Evolutionary conservation across 2,888 invertebrate species (phyloP).

Genomic region (Ophion costatus): DNA sequence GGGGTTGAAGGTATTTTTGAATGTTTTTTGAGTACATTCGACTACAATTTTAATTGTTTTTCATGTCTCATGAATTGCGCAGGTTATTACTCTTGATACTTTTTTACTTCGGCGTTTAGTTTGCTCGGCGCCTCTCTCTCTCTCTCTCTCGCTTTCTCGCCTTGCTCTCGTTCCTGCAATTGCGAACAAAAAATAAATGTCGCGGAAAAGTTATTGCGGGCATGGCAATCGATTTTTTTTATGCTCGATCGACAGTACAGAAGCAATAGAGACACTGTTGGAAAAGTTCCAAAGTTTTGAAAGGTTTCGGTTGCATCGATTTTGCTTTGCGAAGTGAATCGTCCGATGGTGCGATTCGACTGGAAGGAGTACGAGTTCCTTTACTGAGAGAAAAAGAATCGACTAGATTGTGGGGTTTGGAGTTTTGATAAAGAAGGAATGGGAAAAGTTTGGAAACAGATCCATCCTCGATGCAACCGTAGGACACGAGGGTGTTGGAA

Average conservation of each 20-base stretch:
- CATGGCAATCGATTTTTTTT: not conserved
- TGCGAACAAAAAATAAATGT: not conserved
- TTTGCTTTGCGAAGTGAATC: slow-evolving; percentile 45
- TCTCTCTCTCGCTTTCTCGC: no score
- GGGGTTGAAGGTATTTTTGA: no score
- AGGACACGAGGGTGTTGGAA: slow-evolving; percentile 5
- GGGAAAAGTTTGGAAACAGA: slow-evolving; percentile 54
- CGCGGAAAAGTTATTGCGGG: not conserved
- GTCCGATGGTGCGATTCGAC: slow-evolving; percentile 25
- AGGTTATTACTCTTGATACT: no score
- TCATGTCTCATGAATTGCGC: no score
- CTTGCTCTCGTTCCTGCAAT: not conserved
- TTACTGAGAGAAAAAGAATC: slow-evolving; percentile 7
- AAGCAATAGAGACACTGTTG: slow-evolving; percentile 3
- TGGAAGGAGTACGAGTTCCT: not conserved
- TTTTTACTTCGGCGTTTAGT: no score
- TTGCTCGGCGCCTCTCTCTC: no score
- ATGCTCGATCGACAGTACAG: not conserved
- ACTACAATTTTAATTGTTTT: no score
- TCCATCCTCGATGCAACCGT: slow-evolving; percentile 17
- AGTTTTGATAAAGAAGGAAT: slow-evolving; percentile 43
- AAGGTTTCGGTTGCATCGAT: slow-evolving; percentile 38
- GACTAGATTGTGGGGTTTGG: slow-evolving; percentile 33
- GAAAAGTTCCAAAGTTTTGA: slow-evolving; percentile 30
- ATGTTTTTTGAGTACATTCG: no score